Evolutionary conservation across 2,888 invertebrate species (phyloP).

Genomic region (Anoplius nigerrimus): DNA sequence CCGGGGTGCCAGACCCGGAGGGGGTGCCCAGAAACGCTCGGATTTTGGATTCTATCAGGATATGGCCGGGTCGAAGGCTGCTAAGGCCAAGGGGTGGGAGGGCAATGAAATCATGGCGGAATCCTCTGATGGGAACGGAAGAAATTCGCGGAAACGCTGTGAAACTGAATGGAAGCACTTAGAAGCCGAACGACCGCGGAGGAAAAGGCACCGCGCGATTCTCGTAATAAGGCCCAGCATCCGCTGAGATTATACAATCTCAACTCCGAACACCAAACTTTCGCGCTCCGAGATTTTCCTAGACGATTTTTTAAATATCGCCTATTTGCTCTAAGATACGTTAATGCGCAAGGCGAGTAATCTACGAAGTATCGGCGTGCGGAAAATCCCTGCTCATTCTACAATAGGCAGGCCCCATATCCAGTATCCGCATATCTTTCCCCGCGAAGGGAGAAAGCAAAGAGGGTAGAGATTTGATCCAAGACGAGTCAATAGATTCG

Average conservation of each 20-base stretch:
- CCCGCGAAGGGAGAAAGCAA: conserved; percentile 23
- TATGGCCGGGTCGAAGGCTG: conserved; percentile 32
- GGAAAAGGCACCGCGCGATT: conserved; percentile 8
- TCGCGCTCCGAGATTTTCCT: not conserved
- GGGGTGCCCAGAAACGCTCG: conserved; percentile 48
- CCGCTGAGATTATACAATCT: not conserved
- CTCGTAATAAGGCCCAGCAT: no score
- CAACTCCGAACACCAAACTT: not conserved
- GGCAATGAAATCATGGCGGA: conserved; percentile 48
- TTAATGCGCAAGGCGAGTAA: not conserved
- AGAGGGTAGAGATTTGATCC: conserved; percentile 22
- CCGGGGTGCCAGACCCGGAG: conserved; percentile 40
- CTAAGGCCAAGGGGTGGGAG: not conserved
- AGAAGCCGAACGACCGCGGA: conserved; percentile 12
- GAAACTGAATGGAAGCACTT: no score
- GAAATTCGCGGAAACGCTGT: conserved; percentile 40
- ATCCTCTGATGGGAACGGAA: conserved; percentile 37
- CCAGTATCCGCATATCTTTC: conserved; percentile 27
- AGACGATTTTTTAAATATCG: no score
- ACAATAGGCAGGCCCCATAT: conserved; percentile 8
- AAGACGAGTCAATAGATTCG: conserved; percentile 37
- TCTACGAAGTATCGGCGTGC: not conserved
- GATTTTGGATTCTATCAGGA: conserved; percentile 60
- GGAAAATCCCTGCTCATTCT: not conserved
- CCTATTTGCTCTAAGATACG: no score